Percentiles rank a stretch among this genome's conserved stretches.
phyloP scores from a whole-genome alignment of 1,140 invertebrate genomes.

The Copidosoma floridanum region DNA sequence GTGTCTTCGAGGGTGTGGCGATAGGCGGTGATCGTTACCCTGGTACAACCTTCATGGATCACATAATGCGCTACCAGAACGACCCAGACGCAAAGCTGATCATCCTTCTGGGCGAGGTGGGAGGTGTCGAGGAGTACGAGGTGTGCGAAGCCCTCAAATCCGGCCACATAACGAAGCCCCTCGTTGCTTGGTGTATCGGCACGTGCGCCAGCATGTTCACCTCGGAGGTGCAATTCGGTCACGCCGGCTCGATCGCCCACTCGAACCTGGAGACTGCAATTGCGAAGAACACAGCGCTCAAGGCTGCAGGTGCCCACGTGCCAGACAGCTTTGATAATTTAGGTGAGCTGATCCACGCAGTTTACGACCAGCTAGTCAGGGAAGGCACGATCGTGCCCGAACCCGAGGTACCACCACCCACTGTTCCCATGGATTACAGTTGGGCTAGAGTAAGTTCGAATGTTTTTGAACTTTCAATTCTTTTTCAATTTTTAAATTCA shows the following conservation, averaged over 20 bases:
- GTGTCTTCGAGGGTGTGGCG: constrained; percentile 96
- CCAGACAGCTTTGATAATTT: constrained; percentile 92
- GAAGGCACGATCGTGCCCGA: constrained; percentile 81
- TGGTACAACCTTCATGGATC: constrained; percentile 97
- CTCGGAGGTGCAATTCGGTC: constrained; percentile 98
- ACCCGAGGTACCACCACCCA: constrained; percentile 93
- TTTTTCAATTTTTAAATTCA: neutral
- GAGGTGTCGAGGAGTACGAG: constrained; percentile 98
- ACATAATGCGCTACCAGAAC: constrained; percentile 82
- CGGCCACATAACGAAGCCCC: constrained; percentile 85
- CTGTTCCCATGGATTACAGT: constrained; percentile 98
- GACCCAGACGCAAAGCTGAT: constrained; percentile 89
- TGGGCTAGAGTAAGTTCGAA: constrained; percentile 82
- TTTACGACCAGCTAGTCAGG: constrained; percentile 79
- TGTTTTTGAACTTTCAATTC: neutral
- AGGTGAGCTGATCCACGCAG: constrained; percentile 71
- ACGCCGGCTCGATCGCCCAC: constrained; percentile 97
- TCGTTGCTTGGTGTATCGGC: constrained; percentile 98
- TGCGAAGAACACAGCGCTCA: constrained; percentile 87
- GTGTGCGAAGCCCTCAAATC: constrained; percentile 86
- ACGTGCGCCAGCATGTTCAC: constrained; percentile 92
- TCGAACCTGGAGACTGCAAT: constrained; percentile 92
- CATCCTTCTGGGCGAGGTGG: constrained; percentile 94
- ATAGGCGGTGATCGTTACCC: constrained; percentile 99
- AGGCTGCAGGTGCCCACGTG: constrained; percentile 81